These are phyloP conservation scores for Microtus ochrogaster DNA, from an alignment of 2,113 vertebrate species.

Conservation along the genomic window DNA sequence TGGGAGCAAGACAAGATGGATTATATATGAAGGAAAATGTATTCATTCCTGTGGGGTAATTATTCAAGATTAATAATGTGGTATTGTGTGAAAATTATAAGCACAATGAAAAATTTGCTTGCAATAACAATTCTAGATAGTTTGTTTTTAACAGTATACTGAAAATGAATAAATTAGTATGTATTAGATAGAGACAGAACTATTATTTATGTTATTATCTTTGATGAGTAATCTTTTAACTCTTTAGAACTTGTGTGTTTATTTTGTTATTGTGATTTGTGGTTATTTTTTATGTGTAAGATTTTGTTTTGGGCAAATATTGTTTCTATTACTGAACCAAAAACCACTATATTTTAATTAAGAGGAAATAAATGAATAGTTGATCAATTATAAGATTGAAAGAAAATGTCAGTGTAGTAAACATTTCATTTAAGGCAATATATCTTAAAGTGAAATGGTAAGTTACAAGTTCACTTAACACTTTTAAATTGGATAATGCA, in stretches of 20 bases:
- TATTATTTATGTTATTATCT: not conserved
- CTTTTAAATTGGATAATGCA: not conserved
- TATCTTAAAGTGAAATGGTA: conserved; percentile 37
- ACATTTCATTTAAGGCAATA: conserved; percentile 45
- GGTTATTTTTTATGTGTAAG: not conserved
- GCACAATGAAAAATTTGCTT: not conserved
- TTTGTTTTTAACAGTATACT: not conserved
- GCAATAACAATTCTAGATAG: not conserved
- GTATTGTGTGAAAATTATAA: not conserved
- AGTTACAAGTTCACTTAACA: not conserved
- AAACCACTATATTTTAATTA: not conserved
- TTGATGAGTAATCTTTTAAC: not conserved
- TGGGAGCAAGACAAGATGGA: too few species aligned
- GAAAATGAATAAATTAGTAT: not conserved
- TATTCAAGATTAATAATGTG: not conserved
- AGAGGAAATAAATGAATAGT: not conserved
- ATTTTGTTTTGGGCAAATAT: not conserved
- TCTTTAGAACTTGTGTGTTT: not conserved
- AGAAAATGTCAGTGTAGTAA: not conserved
- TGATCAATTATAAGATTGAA: too few species aligned
- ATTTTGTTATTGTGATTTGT: not conserved
- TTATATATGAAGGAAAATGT: not conserved
- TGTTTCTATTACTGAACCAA: not conserved
- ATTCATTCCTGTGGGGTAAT: not conserved
- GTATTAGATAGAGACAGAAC: not conserved